A percentile compares a stretch with the other conserved stretches of the same genome.
Evolutionary conservation across 2,888 invertebrate species (phyloP).

Genomic region (Clunio marinus): DNA sequence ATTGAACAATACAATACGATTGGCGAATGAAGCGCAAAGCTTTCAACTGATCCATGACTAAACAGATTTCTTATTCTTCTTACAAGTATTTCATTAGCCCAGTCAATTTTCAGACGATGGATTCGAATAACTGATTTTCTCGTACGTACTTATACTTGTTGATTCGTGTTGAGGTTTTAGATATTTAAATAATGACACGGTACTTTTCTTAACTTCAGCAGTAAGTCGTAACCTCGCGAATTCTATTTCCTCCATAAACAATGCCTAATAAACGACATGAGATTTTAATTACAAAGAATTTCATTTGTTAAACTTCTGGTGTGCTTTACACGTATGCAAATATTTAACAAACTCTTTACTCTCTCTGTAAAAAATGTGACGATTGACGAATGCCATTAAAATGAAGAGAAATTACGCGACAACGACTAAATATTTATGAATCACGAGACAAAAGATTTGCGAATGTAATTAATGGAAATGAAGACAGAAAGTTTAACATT

Average conservation of each 20-base stretch:
- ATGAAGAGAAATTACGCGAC: not conserved
- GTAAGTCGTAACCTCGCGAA: slow-evolving; percentile 10
- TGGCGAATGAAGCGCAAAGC: not conserved
- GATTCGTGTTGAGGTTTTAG: too few species aligned
- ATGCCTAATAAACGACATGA: too few species aligned
- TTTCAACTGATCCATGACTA: not conserved
- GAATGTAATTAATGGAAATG: not conserved
- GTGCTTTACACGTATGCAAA: not conserved
- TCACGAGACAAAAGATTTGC: not conserved
- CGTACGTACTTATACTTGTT: too few species aligned
- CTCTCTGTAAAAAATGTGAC: too few species aligned
- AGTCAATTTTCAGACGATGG: not conserved
- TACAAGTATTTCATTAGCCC: slow-evolving; percentile 5
- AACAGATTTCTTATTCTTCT: not conserved
- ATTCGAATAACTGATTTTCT: not conserved
- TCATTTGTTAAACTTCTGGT: not conserved
- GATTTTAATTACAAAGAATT: slow-evolving; percentile 10
- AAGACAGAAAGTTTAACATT: not conserved
- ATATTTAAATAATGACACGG: slow-evolving; percentile 7
- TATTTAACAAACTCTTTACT: not conserved
- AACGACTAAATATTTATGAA: not conserved
- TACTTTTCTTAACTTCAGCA: not conserved
- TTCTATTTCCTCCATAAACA: slow-evolving; percentile 2
- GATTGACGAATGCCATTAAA: not conserved
- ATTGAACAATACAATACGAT: not conserved